These are phyloP conservation scores for Paradisaea rubra DNA, from an alignment of 2,113 vertebrate genomes.

Conservation along the genomic window DNA sequence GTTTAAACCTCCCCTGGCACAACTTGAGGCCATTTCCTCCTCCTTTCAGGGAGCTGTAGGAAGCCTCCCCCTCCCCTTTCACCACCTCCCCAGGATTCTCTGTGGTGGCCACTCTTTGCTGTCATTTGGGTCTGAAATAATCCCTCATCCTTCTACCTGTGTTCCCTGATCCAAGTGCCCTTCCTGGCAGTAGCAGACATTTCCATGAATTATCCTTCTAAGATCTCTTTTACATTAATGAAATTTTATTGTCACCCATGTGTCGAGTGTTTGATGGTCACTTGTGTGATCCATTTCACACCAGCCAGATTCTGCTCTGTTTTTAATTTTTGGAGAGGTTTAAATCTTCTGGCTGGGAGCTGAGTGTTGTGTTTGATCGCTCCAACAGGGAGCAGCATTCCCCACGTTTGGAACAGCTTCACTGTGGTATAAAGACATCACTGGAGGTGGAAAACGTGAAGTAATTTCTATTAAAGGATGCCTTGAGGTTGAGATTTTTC, in stretches of 20 bases:
- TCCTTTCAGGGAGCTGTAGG: background rate
- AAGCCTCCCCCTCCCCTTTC: background rate
- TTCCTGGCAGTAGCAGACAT: background rate
- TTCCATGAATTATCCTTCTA: background rate
- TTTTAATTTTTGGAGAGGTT: background rate
- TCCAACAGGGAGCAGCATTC: constrained; percentile 44
- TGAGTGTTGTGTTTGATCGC: background rate
- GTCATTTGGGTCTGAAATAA: background rate
- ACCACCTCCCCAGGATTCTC: background rate
- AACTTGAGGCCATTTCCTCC: background rate
- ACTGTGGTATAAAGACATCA: background rate
- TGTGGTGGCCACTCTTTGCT: background rate
- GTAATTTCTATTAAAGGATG: background rate
- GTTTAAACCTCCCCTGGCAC: background rate
- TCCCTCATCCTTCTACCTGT: background rate
- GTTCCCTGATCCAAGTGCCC: background rate
- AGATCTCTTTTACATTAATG: background rate
- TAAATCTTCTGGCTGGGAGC: background rate
- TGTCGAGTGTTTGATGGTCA: background rate
- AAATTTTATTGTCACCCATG: background rate
- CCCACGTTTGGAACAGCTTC: background rate
- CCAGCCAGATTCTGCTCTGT: background rate
- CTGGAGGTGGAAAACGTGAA: background rate
- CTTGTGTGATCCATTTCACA: background rate
- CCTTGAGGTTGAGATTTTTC: background rate